These are phyloP conservation scores for Ageneiosus marmoratus DNA, from an alignment of 2,113 vertebrate species.

Conservation along the genomic window DNA sequence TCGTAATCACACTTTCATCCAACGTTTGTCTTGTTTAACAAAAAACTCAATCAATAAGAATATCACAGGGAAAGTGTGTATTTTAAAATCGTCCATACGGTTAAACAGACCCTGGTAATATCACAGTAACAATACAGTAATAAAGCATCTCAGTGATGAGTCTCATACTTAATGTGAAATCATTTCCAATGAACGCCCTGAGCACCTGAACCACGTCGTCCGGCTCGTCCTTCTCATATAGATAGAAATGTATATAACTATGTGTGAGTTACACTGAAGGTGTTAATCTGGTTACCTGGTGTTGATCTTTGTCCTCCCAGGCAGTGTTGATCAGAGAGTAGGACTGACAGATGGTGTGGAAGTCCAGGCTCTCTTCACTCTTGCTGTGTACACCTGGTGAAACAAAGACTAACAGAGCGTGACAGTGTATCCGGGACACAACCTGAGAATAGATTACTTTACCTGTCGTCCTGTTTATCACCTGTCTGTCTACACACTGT, in stretches of 20 bases:
- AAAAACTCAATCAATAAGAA: too few species aligned
- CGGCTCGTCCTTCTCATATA: neutral
- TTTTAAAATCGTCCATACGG: too few species aligned
- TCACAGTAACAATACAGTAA: neutral
- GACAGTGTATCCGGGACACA: too few species aligned
- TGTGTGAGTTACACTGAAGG: slow-evolving; percentile 13
- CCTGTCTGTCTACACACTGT: neutral
- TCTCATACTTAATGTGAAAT: neutral
- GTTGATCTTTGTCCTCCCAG: neutral
- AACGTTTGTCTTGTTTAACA: too few species aligned
- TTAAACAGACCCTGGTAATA: too few species aligned
- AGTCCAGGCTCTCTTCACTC: slow-evolving; percentile 54
- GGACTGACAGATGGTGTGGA: slow-evolving; percentile 48
- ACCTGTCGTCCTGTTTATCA: neutral
- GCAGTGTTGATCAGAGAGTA: slow-evolving; percentile 18
- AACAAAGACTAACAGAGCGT: too few species aligned
- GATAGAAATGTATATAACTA: neutral
- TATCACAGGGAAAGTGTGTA: too few species aligned
- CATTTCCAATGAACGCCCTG: neutral
- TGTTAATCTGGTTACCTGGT: neutral
- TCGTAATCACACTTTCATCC: too few species aligned
- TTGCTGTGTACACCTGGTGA: slow-evolving; percentile 47
- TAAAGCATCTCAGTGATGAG: neutral
- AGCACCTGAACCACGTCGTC: neutral
- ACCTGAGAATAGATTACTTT: neutral